These are phyloP conservation scores for Fistularia commersonii DNA, from an alignment of 2,797 vertebrate genomes.

Conservation along the genomic window DNA sequence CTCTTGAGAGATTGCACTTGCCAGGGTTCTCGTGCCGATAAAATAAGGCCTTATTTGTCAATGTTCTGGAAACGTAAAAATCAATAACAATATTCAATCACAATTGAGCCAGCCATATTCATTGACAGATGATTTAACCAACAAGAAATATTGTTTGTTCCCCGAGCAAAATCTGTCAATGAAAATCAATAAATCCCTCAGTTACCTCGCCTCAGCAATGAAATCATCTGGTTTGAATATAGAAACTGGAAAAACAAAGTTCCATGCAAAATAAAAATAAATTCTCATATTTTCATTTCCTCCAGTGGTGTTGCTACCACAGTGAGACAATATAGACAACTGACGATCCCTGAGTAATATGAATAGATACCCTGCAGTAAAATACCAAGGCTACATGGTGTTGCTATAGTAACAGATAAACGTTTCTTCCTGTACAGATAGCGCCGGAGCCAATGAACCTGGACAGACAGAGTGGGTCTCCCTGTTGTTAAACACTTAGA, in stretches of 20 bases:
- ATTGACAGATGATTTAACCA: too few species aligned
- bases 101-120: too few species aligned
- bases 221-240: too few species aligned
- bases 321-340: constrained; percentile 18
- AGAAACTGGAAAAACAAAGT: background rate
- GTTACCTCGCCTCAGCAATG: too few species aligned
- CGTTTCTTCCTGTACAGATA: constrained; percentile 19
- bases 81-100: too few species aligned
- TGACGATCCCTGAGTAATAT: constrained; percentile 38
- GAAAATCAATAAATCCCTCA: too few species aligned
- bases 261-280: background rate
- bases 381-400: constrained; percentile 31
- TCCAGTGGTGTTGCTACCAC: background rate
- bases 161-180: too few species aligned
- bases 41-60: too few species aligned
- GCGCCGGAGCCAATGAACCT: constrained; percentile 30
- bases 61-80: too few species aligned
- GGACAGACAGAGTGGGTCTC: constrained; percentile 10
- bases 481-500: constrained; percentile 12
- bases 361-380: constrained; percentile 32
- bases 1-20: too few species aligned
- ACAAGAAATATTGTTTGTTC: too few species aligned
- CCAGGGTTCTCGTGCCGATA: too few species aligned
- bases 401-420: constrained; percentile 48
- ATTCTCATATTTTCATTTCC: background rate